phyloP scores from a whole-genome alignment of 2,113 vertebrate species.

The Eulemur macaco region DNA sequence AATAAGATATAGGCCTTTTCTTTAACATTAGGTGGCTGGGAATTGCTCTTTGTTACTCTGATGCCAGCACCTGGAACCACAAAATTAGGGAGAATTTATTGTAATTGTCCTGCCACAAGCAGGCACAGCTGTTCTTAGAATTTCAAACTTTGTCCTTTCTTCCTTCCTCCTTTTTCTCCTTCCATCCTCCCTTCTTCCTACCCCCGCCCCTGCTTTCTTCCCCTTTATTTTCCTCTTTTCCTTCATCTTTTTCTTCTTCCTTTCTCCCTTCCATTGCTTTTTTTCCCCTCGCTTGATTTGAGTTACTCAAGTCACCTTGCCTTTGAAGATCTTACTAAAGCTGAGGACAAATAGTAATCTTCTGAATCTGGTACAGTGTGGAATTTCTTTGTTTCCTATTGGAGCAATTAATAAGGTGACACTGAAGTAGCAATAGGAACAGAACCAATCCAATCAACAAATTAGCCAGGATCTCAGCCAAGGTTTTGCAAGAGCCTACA shows the following conservation, averaged over 20 bases:
- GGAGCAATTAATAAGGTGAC: constrained; percentile 26
- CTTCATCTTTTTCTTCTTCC: background rate
- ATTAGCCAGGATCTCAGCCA: background rate
- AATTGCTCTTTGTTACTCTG: background rate
- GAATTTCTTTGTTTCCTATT: background rate
- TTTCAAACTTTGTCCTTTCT: background rate
- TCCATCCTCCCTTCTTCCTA: background rate
- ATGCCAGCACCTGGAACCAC: background rate
- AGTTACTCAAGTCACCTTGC: background rate
- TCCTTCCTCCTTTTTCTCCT: background rate
- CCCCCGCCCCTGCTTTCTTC: background rate
- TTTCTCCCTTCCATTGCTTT: background rate
- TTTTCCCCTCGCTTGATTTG: background rate
- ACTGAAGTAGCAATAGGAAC: background rate
- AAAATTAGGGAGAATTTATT: background rate
- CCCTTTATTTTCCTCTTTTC: background rate
- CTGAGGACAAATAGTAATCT: background rate
- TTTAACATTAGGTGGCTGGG: background rate
- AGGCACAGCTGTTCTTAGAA: background rate
- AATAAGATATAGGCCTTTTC: background rate
- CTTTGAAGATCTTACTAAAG: background rate
- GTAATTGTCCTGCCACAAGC: background rate
- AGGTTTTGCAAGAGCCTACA: background rate
- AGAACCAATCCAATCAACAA: background rate
- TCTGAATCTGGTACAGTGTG: background rate